Percentiles rank a stretch among this genome's conserved stretches.
These are phyloP conservation scores for Hoplostethus mediterraneus DNA, from an alignment of 2,797 vertebrate species.

Conservation along the genomic window DNA sequence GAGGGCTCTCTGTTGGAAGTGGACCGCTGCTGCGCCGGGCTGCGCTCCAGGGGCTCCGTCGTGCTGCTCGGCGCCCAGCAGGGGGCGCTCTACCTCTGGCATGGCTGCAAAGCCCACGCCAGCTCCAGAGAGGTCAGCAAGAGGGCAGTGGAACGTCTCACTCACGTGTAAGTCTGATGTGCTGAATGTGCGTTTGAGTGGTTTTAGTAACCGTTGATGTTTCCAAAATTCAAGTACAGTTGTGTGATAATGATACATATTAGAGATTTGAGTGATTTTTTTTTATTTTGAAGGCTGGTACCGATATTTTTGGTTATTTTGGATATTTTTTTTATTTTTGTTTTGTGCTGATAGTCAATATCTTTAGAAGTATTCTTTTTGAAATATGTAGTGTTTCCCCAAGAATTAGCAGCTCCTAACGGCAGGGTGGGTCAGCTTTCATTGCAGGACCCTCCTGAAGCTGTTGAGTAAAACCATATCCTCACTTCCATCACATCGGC, in stretches of 20 bases:
- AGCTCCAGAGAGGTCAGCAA: slow-evolving; percentile 79
- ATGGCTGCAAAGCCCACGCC: slow-evolving; percentile 82
- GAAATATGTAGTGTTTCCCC: no score
- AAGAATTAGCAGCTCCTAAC: no score
- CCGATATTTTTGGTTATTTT: no score
- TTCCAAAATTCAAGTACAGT: background rate
- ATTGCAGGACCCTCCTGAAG: no score
- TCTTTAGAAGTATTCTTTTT: no score
- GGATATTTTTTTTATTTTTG: no score
- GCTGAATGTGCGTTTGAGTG: background rate
- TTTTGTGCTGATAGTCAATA: no score
- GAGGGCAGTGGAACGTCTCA: slow-evolving; percentile 76
- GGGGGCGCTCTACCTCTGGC: slow-evolving; percentile 83
- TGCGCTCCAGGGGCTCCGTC: slow-evolving; percentile 83
- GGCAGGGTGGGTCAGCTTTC: no score
- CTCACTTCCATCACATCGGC: no score
- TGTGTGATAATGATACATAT: background rate
- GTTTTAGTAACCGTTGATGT: background rate
- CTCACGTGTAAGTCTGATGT: slow-evolving; percentile 71
- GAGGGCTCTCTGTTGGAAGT: slow-evolving; percentile 84
- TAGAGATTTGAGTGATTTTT: no score
- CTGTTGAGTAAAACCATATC: no score
- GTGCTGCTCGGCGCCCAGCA: slow-evolving; percentile 81
- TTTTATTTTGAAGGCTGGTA: no score
- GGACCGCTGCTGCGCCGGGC: slow-evolving; percentile 76